phyloP scores from a whole-genome alignment of 1,140 invertebrate genomes.

The Metopolophium dirhodum region DNA sequence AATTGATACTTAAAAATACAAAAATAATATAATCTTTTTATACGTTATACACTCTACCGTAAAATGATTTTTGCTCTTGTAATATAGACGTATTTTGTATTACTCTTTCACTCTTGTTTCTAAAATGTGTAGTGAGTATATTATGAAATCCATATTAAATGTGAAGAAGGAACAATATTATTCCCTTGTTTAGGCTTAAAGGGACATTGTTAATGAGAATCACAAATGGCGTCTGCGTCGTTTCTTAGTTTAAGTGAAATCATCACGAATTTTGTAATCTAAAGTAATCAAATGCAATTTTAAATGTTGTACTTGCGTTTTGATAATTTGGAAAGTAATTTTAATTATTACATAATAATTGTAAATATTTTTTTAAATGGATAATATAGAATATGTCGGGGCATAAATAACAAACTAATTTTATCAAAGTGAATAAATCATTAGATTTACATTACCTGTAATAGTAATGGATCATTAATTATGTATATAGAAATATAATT shows the following conservation, averaged over 20 bases:
- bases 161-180: background rate
- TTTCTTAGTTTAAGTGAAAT: background rate
- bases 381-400: background rate
- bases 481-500: background rate
- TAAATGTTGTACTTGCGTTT: background rate
- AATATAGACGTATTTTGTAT: background rate
- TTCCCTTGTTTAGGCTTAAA: background rate
- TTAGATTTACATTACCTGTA: background rate
- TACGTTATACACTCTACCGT: background rate
- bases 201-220: background rate
- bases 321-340: background rate
- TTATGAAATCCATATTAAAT: background rate
- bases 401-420: background rate
- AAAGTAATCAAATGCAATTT: background rate
- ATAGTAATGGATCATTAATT: background rate
- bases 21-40: background rate
- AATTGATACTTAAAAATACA: background rate
- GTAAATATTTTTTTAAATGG: background rate
- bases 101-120: background rate
- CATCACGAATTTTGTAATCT: background rate
- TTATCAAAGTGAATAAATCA: background rate
- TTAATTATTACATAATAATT: background rate
- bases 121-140: background rate
- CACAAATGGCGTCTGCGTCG: background rate
- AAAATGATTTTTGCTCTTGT: background rate